Base-by-base conservation (phyloP, 1,140 invertebrate genomes). In the Drosophila santomea region DNA sequence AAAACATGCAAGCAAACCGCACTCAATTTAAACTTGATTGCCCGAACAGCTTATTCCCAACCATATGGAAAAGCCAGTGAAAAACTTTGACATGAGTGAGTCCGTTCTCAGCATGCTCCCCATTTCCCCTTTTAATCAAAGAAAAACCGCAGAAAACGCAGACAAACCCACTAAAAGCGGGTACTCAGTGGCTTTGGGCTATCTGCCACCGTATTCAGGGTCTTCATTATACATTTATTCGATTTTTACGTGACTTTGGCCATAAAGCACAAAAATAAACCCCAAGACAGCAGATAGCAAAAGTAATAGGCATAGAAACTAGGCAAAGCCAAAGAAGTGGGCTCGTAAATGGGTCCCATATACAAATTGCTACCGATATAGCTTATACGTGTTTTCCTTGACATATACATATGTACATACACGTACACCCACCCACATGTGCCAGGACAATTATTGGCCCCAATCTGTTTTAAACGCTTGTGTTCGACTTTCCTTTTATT, bases 171-270 rank as follows among this genome's bases (percentile, higher is more conserved):
- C 14, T 41, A 43, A 43, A 45, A 36, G 36, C 47, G 57, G 50
- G 56, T 51, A 69, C 39, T 78, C 74, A 78, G 55, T 71, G 74
- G 74, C 75, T 78, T 63, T 71, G 39, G 58, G 25, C 23, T 64
- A 44, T 32, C 38, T 47, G 20, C 50, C 71, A 39, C 25, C 51
- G 17, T 35, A 52, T 32, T 58, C 64, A 45, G 44, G 44, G 68
- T 55, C 80, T 84, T 79, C 80, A 84, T 84, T 84, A 84, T 73
- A 84, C 80, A 84, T 84, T 84, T 84, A 84, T 84, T 84, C 61
- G 80, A 84, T 79, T 84, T 83, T 84, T 84, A 84, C 80, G 80
- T 84, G 80, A 84, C 80, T 84, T 58, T 80, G 61, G 76, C 80
- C 50, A 84, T 84, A 84, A 84, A 84, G 80, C 76, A 84, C 80